Evolutionary conservation across 2,888 invertebrate genomes (phyloP).

Genomic region (Nemotelus pantherinus): DNA sequence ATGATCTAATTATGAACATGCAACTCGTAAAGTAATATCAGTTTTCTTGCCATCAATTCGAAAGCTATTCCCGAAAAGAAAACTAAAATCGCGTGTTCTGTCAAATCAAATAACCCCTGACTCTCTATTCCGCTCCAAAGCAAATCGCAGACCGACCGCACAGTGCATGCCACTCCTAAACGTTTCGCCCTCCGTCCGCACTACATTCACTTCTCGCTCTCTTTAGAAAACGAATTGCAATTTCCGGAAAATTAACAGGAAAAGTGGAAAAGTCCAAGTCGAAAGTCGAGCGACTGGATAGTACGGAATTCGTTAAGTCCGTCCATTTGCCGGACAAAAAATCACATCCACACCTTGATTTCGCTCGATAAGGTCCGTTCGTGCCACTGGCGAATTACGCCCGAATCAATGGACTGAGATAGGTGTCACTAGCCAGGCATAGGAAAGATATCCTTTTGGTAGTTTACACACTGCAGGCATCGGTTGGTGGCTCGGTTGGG

Average conservation of each 20-base stretch:
- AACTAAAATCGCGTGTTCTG: constrained; percentile 38
- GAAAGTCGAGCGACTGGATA: not conserved
- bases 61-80: not conserved
- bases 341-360: constrained; percentile 65
- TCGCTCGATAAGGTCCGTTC: constrained; percentile 34
- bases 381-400: constrained; percentile 32
- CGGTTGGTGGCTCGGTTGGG: not conserved
- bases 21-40: not conserved
- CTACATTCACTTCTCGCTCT: constrained; percentile 1
- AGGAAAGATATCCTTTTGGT: not conserved
- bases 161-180: constrained; percentile 38
- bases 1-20: not conserved
- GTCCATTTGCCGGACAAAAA: constrained; percentile 54
- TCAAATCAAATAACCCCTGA: constrained; percentile 37
- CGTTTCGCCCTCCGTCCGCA: not conserved
- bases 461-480: constrained; percentile 23
- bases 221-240: constrained; percentile 36
- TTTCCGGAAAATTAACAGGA: constrained; percentile 44
- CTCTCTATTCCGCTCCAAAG: not conserved
- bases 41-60: no score
- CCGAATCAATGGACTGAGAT: not conserved
- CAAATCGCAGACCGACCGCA: not conserved
- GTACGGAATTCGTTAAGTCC: constrained; percentile 39
- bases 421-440: constrained; percentile 20
- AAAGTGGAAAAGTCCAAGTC: constrained; percentile 24